Percentiles rank a stretch among this genome's conserved stretches.
Evolutionary conservation across 2,113 vertebrate genomes (phyloP).

Genomic region (Perca fluviatilis): DNA sequence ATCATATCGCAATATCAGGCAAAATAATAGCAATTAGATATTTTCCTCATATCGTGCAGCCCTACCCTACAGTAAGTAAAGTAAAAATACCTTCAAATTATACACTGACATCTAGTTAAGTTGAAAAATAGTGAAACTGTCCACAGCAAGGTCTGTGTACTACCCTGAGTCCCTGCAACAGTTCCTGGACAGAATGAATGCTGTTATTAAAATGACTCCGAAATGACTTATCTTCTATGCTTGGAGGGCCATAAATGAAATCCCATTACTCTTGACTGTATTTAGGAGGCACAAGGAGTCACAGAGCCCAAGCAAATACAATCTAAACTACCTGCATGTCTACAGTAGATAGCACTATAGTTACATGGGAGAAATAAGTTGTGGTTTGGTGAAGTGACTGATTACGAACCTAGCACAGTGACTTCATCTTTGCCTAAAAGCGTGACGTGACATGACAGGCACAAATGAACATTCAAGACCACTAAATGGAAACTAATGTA

Average conservation of each 20-base stretch:
- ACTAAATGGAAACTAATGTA: slow-evolving; percentile 51
- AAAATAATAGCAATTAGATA: too few species aligned
- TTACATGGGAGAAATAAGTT: slow-evolving; percentile 4
- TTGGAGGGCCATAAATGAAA: not conserved
- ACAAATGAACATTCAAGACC: slow-evolving; percentile 18
- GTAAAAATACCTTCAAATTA: too few species aligned
- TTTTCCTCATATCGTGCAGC: too few species aligned
- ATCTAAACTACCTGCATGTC: not conserved
- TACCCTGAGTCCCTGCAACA: not conserved
- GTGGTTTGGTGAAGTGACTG: slow-evolving; percentile 1
- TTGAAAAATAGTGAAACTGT: not conserved
- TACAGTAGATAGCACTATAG: not conserved
- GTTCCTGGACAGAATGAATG: not conserved
- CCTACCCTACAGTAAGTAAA: too few species aligned
- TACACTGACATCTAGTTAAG: not conserved
- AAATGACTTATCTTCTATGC: not conserved
- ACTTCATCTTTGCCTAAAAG: slow-evolving; percentile 31
- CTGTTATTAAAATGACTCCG: not conserved
- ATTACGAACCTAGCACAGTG: not conserved
- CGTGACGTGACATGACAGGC: slow-evolving; percentile 12
- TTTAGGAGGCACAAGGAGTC: not conserved
- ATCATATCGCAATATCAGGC: too few species aligned
- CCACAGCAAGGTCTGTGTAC: not conserved
- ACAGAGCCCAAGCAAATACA: not conserved
- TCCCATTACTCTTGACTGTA: not conserved